Base-by-base conservation (phyloP, 2,113 vertebrate species). In the Notothenia rossii region DNA sequence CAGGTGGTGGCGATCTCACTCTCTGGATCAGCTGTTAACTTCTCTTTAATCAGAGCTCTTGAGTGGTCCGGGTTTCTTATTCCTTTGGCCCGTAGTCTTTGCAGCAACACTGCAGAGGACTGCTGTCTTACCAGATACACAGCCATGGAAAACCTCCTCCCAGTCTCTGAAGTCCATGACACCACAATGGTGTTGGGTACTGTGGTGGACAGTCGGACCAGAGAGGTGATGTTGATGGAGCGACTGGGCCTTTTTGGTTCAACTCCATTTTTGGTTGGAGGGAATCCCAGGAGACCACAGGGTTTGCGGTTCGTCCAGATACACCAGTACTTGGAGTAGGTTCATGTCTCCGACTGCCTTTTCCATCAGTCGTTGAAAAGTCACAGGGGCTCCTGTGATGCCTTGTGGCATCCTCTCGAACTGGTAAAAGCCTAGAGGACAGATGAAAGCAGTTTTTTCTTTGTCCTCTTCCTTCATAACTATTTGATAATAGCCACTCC, bases 241-340 rank as follows among this genome's bases (percentile, higher is more conserved):
- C 98, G 94, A 95, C 98, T 99, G 67, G 98, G 98, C 94, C 98
- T 96, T 96, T 99, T 99, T 96, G 98, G 98, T 96, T 99, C 98
- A 62, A 99, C 98, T 89, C 98, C 98, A 68, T 99, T 99, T 97
- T 99, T 99, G 95, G 98, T 99, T 90, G 98, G 98, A 91, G 98
- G 98, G 22, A 22, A 22, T 22, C 22, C 22, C 22, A 22, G 22
- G 22, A 22, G 22, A 22, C 22, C 22, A 22, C 22, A 22, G 22
- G 22, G 22, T 22, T 22, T 22, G 22, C 22, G 22, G 22, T 22
- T 22, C 22, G 22, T 22, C 22, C 22, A 22, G 22, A 22, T 22
- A 22, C 22, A 22, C 22, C 22, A 22, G 22, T 22, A 22, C 22
- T 22, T 22, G 22, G 22, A 22, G 22, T 22, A 22, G 22, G 22